Percentiles rank a stretch among this genome's conserved stretches.
Evolutionary conservation across 2,113 vertebrate species (phyloP).

Genomic region (Coracopsis vasa): DNA sequence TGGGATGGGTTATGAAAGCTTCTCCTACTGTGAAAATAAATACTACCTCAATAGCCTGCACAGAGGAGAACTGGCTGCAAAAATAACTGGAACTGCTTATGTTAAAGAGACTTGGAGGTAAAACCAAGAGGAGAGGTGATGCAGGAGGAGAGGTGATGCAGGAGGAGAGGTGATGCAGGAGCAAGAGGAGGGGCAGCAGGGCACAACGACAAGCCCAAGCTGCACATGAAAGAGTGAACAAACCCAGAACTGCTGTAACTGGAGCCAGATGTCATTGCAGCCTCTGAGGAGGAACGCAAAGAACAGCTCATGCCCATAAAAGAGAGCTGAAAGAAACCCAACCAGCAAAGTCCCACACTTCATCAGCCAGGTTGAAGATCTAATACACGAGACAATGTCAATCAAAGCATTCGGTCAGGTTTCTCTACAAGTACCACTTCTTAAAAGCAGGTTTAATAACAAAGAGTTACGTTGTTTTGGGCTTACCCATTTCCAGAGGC

Average conservation of each 20-base stretch:
- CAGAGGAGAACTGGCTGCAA: background rate
- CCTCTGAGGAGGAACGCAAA: background rate
- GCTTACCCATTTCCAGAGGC: slow-evolving; percentile 27
- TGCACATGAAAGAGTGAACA: background rate
- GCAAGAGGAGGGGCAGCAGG: background rate
- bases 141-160: too few relatives aligned
- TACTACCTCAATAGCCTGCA: background rate
- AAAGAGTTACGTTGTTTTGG: background rate
- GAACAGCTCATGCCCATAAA: background rate
- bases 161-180: background rate
- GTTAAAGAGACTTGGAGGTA: accelerated
- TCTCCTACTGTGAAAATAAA: background rate
- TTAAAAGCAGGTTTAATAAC: background rate
- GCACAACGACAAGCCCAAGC: background rate
- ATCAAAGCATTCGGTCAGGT: background rate
- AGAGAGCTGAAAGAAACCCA: background rate
- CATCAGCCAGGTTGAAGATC: background rate
- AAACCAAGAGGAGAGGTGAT: accelerated
- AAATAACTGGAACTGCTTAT: background rate
- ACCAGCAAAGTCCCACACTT: background rate
- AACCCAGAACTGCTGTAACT: background rate
- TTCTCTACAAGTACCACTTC: background rate
- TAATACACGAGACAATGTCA: background rate
- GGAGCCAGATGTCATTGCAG: background rate
- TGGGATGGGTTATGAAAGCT: background rate